Base-by-base conservation (phyloP, 1,140 invertebrate genomes). In the Potamilus streckersoni region DNA sequence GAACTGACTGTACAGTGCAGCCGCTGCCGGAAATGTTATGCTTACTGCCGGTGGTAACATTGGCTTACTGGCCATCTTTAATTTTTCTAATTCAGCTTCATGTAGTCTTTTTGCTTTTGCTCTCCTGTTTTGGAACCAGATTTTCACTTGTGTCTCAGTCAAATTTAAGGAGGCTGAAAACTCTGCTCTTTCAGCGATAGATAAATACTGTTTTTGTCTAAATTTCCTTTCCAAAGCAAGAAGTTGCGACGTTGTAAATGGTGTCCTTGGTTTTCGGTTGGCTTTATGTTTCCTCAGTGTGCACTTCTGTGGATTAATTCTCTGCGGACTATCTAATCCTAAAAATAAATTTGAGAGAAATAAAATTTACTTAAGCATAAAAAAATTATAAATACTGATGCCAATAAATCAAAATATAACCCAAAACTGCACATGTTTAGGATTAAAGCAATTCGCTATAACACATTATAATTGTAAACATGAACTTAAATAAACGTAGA, bases 111-210 rank as follows among this genome's bases (percentile, higher is more conserved):
- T 98, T 81, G 95, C 95, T 90, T 98, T 98, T 69, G 97, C 97
- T 62, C 97, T 91, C 12, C 97, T 93, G 89, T 98, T 98, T 93
- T 98, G 97, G 89, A 98, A 98, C 97, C 97, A 98, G 83, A 98
- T 98, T 93, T 98, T 98, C 71, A 90, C 87, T 88, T 94, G 93
- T 14, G 97, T 99, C 91, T 99, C 98, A 12, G 97, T 98, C 1
- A 99, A 92, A 81, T 96, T 94, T 49, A 99, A 91, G 0, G 96
- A 97, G 3, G 94, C 95, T 2, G 96, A 97, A 90, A 99, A 99
- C 89, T 99, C 98, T 0, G 98, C 98, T 71, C 98, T 91, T 89
- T 99, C 98, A 1, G 97, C 96, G 80, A 99, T 97, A 82, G 96
- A 90, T 71, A 99, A 91, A 90, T 99, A 99, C 90, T 98, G 97